Evolutionary conservation across 2,797 vertebrate genomes (phyloP), one percentile per base, ranked within the genome.

Genomic region (Triplophysa yarkandensis): DNA sequence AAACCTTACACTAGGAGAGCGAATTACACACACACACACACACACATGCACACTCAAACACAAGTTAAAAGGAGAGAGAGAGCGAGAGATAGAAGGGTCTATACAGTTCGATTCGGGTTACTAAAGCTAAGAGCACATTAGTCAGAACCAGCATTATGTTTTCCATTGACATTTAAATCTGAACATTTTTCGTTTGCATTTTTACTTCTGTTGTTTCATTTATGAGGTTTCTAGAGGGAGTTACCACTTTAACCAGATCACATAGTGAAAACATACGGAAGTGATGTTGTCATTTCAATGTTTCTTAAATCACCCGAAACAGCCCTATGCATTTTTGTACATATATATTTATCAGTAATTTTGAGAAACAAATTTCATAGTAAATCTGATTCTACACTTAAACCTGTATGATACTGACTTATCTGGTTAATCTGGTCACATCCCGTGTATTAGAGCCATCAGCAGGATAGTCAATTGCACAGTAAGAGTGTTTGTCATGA

Each of bases 271-370:
- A 70, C 71, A 28, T 34, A 67, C 66, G 5, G 36, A 27, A 32
- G 41, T 66, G 68, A 54, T 68, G 16, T 67, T 66, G 68, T 28
- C 68, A 66, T 76, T 79, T 74, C 71, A 69, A 81, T 80, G 69
- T 80, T 73, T 73, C 30, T 48, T 48, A 60, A 30, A 68, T 79
- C 77, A 78, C 76, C 76, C 77, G 58, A 83, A 81, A 84, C 72
- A 81, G 67, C 84, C 79, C 79, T 84, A 86, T 90, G 86, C 86
- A 87, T 86, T 85, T 85, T 80, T 81, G 71, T 75, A 75, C 64
- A 67, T 58, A 58, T 75, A 79, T 84, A 82, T 79, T 65, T 79
- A 66, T 74, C 54, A 73, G 76, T 83, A 79, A 83, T 80, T 85
- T 84, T 81, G 52, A 76, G 76, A 83, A 84, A 76, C 55, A 73